Percentiles rank a stretch among this genome's conserved stretches.
phyloP scores from a whole-genome alignment of 1,140 invertebrate species.

The Physella acuta region DNA sequence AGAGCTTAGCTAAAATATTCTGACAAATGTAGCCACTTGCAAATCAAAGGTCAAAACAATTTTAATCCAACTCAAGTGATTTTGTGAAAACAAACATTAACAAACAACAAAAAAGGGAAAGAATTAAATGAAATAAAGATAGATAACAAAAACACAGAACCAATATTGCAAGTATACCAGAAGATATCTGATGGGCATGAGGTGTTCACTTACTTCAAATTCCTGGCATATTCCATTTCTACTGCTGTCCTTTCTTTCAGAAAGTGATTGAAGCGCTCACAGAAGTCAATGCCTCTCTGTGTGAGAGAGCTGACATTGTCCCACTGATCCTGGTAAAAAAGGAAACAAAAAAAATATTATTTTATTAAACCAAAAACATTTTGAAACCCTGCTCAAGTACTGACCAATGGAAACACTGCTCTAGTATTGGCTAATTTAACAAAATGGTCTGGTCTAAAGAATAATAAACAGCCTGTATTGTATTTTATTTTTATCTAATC shows the following conservation, averaged over 20 bases:
- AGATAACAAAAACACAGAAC: too few species aligned
- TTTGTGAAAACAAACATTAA: too few species aligned
- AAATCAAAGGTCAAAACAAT: too few species aligned
- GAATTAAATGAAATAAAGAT: too few species aligned
- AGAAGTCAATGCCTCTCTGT: conserved; percentile 95
- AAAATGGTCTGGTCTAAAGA: not conserved
- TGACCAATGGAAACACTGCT: not conserved
- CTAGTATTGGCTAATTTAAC: not conserved
- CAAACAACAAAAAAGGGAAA: too few species aligned
- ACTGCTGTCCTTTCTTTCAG: conserved; percentile 89
- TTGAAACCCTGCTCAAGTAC: not conserved
- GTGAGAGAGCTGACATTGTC: conserved; percentile 93
- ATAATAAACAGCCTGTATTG: not conserved
- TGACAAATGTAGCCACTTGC: too few species aligned
- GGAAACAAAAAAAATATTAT: conserved; percentile 21
- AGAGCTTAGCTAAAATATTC: too few species aligned
- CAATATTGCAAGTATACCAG: too few species aligned
- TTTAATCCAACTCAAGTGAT: too few species aligned
- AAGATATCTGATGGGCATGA: too few species aligned
- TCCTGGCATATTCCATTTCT: conserved; percentile 93
- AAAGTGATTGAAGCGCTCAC: conserved; percentile 93
- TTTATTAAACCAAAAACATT: not conserved
- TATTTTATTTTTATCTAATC: not conserved
- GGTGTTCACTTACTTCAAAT: conserved; percentile 91
- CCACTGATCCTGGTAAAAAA: conserved; percentile 85